phyloP scores from a whole-genome alignment of 2,797 vertebrate genomes.

The Phoeniculus purpureus region DNA sequence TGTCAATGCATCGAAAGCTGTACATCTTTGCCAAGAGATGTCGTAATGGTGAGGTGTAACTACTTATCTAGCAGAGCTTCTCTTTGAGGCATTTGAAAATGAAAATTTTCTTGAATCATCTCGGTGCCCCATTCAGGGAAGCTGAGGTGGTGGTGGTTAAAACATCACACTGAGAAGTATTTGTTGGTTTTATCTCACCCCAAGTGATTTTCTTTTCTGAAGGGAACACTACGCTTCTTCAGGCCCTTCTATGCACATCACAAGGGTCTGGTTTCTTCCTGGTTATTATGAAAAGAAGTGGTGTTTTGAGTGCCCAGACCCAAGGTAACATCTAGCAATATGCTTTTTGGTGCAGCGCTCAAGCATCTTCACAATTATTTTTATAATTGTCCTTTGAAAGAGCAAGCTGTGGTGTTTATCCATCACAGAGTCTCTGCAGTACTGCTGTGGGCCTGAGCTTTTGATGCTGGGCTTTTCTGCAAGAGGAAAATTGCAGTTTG shows the following conservation, averaged over 20 bases:
- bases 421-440: background rate
- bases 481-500: background rate
- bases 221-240: background rate
- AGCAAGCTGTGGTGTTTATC: background rate
- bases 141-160: background rate
- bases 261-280: background rate
- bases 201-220: background rate
- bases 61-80: background rate
- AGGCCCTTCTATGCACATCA: background rate
- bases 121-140: background rate
- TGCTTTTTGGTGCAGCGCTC: background rate
- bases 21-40: background rate
- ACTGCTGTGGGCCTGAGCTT: background rate
- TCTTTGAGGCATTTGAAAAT: constrained; percentile 10
- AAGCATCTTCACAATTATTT: constrained; percentile 32
- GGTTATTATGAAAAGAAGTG: background rate
- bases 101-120: constrained; percentile 4
- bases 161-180: background rate
- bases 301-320: constrained; percentile 33
- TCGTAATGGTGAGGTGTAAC: background rate
- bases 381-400: background rate
- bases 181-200: background rate
- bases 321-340: constrained; percentile 8
- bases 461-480: background rate
- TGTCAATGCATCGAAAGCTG: fast-evolving